Evolutionary conservation across 2,797 vertebrate species (phyloP), one percentile per base, ranked within the genome.

Genomic region (Atherinosoma microstoma): DNA sequence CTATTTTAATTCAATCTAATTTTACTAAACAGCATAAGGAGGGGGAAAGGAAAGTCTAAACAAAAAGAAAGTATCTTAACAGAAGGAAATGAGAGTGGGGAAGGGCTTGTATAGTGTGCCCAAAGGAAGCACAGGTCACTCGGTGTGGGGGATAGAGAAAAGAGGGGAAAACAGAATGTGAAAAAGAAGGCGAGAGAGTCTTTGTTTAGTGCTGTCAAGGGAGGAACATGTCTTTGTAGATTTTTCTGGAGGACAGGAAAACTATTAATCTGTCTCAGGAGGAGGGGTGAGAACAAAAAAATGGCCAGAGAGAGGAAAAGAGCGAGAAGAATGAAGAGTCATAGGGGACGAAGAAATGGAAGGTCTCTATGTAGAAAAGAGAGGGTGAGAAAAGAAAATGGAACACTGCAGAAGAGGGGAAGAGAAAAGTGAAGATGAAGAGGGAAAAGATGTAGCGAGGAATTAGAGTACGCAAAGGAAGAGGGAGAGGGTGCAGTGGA

Each of bases 171-270:
- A 69, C 60, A 15, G 59, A 77, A 79, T 78, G 67, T 59, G 64
- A 69, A 60, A 73, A 76, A 67, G 60, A 66, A 40, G 82, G 82
- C n/a, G 70, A 73, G 64, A 68, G 75, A 75, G 59, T 62, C 67
- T 85, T 85, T 81, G 83, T 87, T 87, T 84, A 88, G 80, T 81
- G 80, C 78, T 74, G 78, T 84, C 87, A 62, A 75, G 86, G 84
- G 89, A 88, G 47, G 64, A 42, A 80, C 79, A 73, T 67, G 76
- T 80, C 90, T 87, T 84, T 85, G 82, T 87, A 84, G 74, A 73
- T 59, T 86, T 84, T 75, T 70, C 74, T 77, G 60, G 58, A 58
- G 62, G 59, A 83, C 82, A 83, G 84, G 75, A 79, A 84, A 80
- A 83, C 82, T 81, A 85, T 88, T 84, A 90, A 90, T 90, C 84